These are phyloP conservation scores for Hirtodrosophila confusa DNA, from an alignment of 2,888 invertebrate species.

Conservation along the genomic window DNA sequence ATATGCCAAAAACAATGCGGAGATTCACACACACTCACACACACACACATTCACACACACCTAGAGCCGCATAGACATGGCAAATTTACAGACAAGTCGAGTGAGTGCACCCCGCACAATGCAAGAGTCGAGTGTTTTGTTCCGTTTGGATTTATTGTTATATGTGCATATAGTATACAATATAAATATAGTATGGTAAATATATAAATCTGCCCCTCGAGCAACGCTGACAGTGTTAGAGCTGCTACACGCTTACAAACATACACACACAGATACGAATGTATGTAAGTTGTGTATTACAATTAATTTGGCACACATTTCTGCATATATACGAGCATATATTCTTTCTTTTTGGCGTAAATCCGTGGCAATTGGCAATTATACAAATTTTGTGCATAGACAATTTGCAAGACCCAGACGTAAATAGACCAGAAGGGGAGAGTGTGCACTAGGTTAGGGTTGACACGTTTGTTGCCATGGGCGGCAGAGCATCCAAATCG, in stretches of 20 bases:
- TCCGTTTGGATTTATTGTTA: constrained; percentile 67
- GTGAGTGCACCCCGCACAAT: constrained; percentile 25
- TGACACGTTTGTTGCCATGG: constrained; percentile 41
- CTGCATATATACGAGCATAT: constrained; percentile 12
- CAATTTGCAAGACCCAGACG: constrained; percentile 57
- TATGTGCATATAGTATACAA: constrained; percentile 7
- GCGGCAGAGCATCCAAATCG: constrained; percentile 22
- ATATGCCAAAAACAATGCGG: constrained; percentile 55
- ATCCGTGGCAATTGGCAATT: constrained; percentile 80
- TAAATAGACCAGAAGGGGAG: constrained; percentile 52
- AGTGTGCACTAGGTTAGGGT: constrained; percentile 57
- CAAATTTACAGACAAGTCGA: constrained; percentile 60
- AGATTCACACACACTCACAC: constrained; percentile 22
- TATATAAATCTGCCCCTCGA: constrained; percentile 12
- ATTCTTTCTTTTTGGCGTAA: constrained; percentile 49
- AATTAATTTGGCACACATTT: constrained; percentile 77
- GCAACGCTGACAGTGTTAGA: constrained; percentile 18
- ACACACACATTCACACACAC: constrained; percentile 2
- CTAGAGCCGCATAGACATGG: constrained; percentile 11
- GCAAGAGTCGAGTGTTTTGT: constrained; percentile 51
- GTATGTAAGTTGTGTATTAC: constrained; percentile 33
- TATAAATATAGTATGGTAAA: constrained; percentile 12
- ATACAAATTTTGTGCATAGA: constrained; percentile 74
- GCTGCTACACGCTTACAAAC: neutral
- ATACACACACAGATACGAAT: neutral